These are phyloP conservation scores for Trematocara variabile DNA, from an alignment of 2,113 vertebrate species.

Conservation along the genomic window DNA sequence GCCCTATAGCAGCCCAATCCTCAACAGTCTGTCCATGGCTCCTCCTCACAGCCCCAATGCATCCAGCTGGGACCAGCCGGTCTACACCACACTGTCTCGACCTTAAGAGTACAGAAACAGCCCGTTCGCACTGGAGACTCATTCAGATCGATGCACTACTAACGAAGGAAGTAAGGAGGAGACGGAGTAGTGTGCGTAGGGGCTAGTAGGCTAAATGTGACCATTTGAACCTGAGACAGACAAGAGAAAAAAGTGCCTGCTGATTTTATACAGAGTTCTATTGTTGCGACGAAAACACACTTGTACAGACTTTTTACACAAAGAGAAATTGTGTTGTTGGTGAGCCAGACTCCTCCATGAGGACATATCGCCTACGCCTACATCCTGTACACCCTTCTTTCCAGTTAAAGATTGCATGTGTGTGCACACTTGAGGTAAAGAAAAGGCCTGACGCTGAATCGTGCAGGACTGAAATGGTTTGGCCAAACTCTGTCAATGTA, in stretches of 20 bases:
- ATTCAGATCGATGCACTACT: constrained; percentile 70
- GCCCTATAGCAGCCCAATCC: constrained; percentile 86
- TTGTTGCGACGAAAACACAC: constrained; percentile 41
- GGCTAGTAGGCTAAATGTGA: constrained; percentile 53
- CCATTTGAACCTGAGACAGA: constrained; percentile 48
- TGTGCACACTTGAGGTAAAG: constrained; percentile 38
- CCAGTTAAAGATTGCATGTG: constrained; percentile 37
- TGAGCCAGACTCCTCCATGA: constrained; percentile 74
- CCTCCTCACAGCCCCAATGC: constrained; percentile 87
- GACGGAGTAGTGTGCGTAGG: constrained; percentile 3
- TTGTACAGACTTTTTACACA: constrained; percentile 50
- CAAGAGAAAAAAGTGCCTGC: constrained; percentile 84
- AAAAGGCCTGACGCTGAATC: constrained; percentile 37
- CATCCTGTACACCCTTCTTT: constrained; percentile 42
- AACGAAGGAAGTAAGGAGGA: constrained; percentile 64
- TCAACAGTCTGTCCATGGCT: constrained; percentile 87
- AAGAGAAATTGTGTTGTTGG: constrained; percentile 62
- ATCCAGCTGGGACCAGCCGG: constrained; percentile 91
- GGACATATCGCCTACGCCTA: constrained; percentile 66
- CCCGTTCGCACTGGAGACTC: constrained; percentile 16
- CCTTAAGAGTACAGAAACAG: constrained; percentile 68
- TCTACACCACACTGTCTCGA: constrained; percentile 93
- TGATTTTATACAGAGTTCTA: constrained; percentile 73
- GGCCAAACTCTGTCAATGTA: constrained; percentile 41
- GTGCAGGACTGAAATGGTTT: constrained; percentile 52